Evolutionary conservation across 2,113 vertebrate genomes (phyloP).

Genomic region (Seriola dumerili): DNA sequence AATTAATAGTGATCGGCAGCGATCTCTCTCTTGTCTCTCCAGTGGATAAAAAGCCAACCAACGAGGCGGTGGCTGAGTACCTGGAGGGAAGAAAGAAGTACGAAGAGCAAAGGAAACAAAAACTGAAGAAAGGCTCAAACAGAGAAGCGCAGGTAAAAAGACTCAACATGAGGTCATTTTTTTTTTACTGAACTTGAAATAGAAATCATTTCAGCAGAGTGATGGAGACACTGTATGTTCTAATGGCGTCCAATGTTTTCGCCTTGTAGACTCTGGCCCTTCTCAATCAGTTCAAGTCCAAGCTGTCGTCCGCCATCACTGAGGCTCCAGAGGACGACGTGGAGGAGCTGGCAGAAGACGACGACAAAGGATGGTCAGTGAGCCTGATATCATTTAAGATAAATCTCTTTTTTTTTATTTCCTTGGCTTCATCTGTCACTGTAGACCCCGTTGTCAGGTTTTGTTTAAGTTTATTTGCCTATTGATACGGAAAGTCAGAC

Average conservation of each 20-base stretch:
- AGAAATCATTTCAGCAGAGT: neutral
- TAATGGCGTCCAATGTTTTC: neutral
- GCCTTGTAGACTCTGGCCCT: conserved; percentile 91
- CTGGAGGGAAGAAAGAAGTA: conserved; percentile 93
- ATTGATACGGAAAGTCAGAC: neutral
- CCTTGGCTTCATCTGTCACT: neutral
- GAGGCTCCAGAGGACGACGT: conserved; percentile 87
- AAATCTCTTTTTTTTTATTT: neutral
- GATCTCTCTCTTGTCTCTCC: conserved; percentile 39
- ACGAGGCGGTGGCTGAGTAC: conserved; percentile 92
- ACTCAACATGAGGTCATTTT: neutral
- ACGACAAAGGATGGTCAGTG: conserved; percentile 96
- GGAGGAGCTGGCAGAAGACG: conserved; percentile 89
- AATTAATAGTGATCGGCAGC: neutral
- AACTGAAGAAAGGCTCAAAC: conserved; percentile 69
- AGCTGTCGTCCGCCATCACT: conserved; percentile 92
- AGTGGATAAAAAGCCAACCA: conserved; percentile 84
- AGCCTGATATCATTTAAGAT: neutral
- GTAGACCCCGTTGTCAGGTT: neutral
- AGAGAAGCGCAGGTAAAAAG: conserved; percentile 77
- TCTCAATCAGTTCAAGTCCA: conserved; percentile 93
- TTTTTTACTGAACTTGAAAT: neutral
- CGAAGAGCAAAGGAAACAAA: conserved; percentile 86
- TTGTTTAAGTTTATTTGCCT: neutral
- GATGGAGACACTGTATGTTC: neutral